These are phyloP conservation scores for Haliclystus octoradiatus DNA, from an alignment of 30 jellyfish, hydroid and myxozoan species.

Conservation along the genomic window DNA sequence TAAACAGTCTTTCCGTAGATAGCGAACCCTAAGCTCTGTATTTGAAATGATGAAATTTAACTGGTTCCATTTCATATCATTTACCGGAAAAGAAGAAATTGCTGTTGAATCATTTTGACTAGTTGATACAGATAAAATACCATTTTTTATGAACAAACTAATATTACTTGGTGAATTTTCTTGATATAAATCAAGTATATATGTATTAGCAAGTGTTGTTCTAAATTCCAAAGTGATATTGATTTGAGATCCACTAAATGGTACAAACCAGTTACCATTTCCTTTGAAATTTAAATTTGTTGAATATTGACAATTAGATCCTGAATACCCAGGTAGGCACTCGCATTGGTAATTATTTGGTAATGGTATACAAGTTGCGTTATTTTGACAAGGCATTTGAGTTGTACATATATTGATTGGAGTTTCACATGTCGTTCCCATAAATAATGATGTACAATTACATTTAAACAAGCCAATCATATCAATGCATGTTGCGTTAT, in stretches of 20 bases:
- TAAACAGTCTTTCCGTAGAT: background rate
- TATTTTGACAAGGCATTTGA: background rate
- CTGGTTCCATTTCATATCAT: too few relatives aligned
- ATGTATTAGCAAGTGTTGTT: too few relatives aligned
- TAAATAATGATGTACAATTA: constrained; percentile 29
- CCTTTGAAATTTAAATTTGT: constrained; percentile 38
- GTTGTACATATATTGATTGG: constrained; percentile 27
- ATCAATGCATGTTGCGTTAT: constrained; percentile 68
- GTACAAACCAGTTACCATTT: constrained; percentile 16
- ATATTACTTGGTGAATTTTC: too few relatives aligned
- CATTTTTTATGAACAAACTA: too few relatives aligned
- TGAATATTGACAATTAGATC: constrained; percentile 23
- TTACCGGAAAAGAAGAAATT: too few relatives aligned
- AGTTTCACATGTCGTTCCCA: constrained; percentile 16
- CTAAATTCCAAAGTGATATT: too few relatives aligned
- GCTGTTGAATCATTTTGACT: too few relatives aligned
- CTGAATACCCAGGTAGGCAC: constrained; percentile 27
- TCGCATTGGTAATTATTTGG: background rate
- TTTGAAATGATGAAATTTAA: too few relatives aligned
- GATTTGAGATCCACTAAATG: too few relatives aligned
- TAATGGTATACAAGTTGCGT: background rate
- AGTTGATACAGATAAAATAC: too few relatives aligned
- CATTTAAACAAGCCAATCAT: constrained; percentile 38
- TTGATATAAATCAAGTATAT: too few relatives aligned
- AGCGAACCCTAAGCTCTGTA: too few relatives aligned